Evolutionary conservation across 2,113 vertebrate species (phyloP), one percentile per base, ranked within the genome.

Genomic region (Leiothrix lutea): DNA sequence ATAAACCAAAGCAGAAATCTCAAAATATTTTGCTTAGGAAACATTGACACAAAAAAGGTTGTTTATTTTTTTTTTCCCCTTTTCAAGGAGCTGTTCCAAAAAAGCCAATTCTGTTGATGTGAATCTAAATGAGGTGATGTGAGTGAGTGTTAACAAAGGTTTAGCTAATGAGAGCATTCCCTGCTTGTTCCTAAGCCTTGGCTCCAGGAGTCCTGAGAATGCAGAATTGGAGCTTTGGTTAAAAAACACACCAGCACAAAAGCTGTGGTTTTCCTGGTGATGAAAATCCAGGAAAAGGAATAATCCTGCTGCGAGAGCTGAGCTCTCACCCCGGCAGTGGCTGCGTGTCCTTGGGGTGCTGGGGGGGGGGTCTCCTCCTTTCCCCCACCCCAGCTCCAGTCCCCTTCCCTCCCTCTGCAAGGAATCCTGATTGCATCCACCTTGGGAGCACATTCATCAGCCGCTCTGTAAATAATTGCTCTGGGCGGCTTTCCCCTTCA

Each of bases 21-120:
- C 75, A 69, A 86, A 91, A 86, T 78, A 80, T 74, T 95, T 94
- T 92, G 89, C 77, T 86, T 36, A 79, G 66, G 73, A 94, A 93
- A 85, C 36, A n/a, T 3, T 53, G 65, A 84, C 80, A 91, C 51
- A 40, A 60, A 78, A 8, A 56, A 78, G 2, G 31, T 56, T 77
- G 8, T 44, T 35, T 62, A 16, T 23, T 51, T 57, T 19, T 19
- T 2, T 16, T 2, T 2, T 3, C 11, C 25, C 18, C n/a, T 75
- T 91, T 75, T 85, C 70, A 88, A 73, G 54, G 83, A 91, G 31
- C 44, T 54, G 47, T 71, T 91, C 87, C 81, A 80, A 73, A 84
- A 69, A 83, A 80, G 31, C 48, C 91, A 67, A 28, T 62, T 45
- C 29, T 1, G 1, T 36, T 70, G 60, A 65, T 26, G 14, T 58